Evolutionary conservation across 2,888 invertebrate genomes (phyloP), one percentile per base, ranked within the genome.

Genomic region (Apodemia zela): DNA sequence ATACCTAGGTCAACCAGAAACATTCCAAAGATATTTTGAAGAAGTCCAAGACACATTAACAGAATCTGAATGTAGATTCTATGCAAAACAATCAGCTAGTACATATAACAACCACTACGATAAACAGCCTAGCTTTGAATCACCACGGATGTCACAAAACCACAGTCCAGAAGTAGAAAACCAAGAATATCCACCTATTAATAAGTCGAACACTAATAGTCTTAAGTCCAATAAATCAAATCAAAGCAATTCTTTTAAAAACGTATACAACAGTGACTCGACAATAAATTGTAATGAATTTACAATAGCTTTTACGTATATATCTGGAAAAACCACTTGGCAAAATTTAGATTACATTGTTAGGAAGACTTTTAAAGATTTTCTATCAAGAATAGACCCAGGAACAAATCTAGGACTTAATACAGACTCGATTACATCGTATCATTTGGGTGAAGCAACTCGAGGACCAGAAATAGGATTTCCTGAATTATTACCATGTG

Each of bases 311-410:
- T 96, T 94, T 75, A 95, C 98, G 4, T 97, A 96, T 77, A 96
- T 98, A 69, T 97, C 97, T 72, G 96, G 97, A 66, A 97, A 98
- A 84, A 98, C 98, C 0, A 97, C 97, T 65, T 99, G 99, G 99
- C 97, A 98, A 81, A 96, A 97, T 79, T 92, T 99, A 76, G 98
- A 99, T 87, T 96, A 96, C 74, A 96, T 97, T 73, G 96, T 98
- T 68, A 93, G 97, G 75, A 95, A 97, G 84, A 96, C 97, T 62
- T 98, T 99, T 84, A 98, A 98, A 84, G 98, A 99, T 77, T 98
- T 98, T 85, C 93, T 98, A 63, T 95, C 97, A 58, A 94, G 98
- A 75, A 95, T 99, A 73, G 99, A 99, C 89, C 97, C 98, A 0
- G 97, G 97, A 17, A 97, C 97, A 59, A 97, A 97, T 82, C 92